Conservation (phyloP, 2,888 invertebrate species). For the Nomada fucata region DNA sequence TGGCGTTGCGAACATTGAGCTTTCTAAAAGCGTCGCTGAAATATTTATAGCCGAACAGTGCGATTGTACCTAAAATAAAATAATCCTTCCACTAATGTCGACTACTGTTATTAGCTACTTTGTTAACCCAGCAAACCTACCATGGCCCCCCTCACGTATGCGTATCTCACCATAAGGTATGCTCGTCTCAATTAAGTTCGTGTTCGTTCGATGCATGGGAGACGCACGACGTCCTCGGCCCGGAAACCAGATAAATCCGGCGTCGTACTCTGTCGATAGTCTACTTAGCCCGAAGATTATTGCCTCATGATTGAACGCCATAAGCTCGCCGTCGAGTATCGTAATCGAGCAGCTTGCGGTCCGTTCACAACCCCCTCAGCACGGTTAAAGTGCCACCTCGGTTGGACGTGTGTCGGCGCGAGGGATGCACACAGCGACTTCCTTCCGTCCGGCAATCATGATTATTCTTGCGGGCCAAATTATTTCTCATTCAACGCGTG, state of each 20-base stretch:
- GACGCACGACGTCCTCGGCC: background rate
- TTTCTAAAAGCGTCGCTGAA: too few species aligned
- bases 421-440: too few species aligned
- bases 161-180: background rate
- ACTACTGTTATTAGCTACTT: too few species aligned
- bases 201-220: background rate
- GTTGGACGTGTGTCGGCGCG: conserved; percentile 6
- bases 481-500: too few species aligned
- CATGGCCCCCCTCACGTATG: too few species aligned
- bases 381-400: conserved; percentile 28
- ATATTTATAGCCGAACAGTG: too few species aligned
- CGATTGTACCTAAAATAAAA: too few species aligned
- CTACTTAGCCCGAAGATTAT: conserved; percentile 47
- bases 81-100: too few species aligned
- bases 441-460: background rate
- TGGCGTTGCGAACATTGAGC: background rate
- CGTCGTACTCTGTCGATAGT: conserved; percentile 14
- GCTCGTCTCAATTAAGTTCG: background rate
- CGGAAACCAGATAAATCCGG: conserved; percentile 14
- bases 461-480: background rate
- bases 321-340: conserved; percentile 43
- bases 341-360: conserved; percentile 50
- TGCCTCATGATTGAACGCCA: conserved; percentile 43
- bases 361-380: conserved; percentile 10
- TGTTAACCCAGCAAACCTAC: too few species aligned